A percentile compares a stretch with the other conserved stretches of the same genome.
These are phyloP conservation scores for Cryptomyrus ogoouensis DNA, from an alignment of 2,113 vertebrate species.

Conservation along the genomic window DNA sequence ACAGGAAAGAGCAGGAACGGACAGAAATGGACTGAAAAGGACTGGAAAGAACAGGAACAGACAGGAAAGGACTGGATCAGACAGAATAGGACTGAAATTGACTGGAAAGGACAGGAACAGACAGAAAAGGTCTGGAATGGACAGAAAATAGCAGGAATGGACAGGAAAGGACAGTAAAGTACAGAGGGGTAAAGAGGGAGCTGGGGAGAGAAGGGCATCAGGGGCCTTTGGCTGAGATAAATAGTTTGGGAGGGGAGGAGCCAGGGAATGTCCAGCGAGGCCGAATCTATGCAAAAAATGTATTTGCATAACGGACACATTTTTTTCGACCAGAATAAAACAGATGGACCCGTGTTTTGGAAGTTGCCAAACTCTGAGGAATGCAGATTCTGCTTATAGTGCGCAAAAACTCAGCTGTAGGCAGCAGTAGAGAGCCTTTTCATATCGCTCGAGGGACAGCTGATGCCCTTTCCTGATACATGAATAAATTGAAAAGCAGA, in stretches of 20 bases:
- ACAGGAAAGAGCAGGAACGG: not conserved
- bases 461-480: not conserved
- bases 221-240: not conserved
- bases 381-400: not conserved
- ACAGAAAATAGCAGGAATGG: not conserved
- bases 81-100: no score
- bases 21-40: not conserved
- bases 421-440: not conserved
- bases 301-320: not conserved
- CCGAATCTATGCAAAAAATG: not conserved
- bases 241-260: not conserved
- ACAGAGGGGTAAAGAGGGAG: not conserved
- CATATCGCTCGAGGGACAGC: not conserved
- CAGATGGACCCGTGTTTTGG: conserved; percentile 4
- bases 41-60: not conserved
- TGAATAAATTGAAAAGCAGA: not conserved
- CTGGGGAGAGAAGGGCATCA: not conserved
- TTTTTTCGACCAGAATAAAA: not conserved
- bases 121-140: not conserved
- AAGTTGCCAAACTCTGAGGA: not conserved
- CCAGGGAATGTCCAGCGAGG: not conserved
- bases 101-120: not conserved
- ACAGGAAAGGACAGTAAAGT: not conserved
- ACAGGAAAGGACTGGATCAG: no score
- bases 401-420: not conserved